Evolutionary conservation across 2,888 invertebrate species (phyloP).

Genomic region (Byasa hedistus): DNA sequence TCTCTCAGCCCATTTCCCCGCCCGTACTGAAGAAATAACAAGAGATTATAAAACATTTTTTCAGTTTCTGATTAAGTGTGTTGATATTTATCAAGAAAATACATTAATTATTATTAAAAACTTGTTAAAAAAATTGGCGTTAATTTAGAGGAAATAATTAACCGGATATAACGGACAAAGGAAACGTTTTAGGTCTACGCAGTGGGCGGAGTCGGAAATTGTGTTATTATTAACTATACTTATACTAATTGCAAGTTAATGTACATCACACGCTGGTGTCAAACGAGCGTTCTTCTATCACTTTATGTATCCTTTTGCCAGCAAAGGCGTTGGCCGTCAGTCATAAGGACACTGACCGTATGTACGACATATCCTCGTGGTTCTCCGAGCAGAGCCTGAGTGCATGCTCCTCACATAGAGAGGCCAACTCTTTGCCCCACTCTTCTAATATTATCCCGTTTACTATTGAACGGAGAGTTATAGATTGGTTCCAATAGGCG

Average conservation of each 20-base stretch:
- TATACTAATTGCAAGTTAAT: constrained; percentile 8
- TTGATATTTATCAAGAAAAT: too few relatives aligned
- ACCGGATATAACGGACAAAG: background rate
- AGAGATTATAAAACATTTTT: background rate
- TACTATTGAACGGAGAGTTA: constrained; percentile 63
- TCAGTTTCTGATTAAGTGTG: background rate
- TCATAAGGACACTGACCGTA: constrained; percentile 70
- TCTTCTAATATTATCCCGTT: constrained; percentile 94
- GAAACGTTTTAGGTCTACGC: background rate
- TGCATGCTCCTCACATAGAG: constrained; percentile 96
- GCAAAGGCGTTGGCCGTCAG: constrained; percentile 55
- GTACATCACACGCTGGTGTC: constrained; percentile 36
- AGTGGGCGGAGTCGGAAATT: constrained; percentile 22
- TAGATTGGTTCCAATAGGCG: constrained; percentile 71
- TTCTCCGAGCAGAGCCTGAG: constrained; percentile 66
- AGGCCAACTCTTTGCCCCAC: constrained; percentile 96
- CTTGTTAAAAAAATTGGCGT: too few relatives aligned
- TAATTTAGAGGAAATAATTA: background rate
- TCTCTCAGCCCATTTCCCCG: background rate
- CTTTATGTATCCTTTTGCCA: constrained; percentile 37
- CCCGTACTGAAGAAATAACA: background rate
- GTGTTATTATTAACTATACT: background rate
- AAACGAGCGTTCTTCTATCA: constrained; percentile 2
- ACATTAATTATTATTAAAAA: too few relatives aligned
- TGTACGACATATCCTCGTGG: constrained; percentile 63